Percentiles rank a stretch among this genome's conserved stretches.
Conservation (phyloP, 2,797 vertebrate species). For the Myotis myotis region DNA sequence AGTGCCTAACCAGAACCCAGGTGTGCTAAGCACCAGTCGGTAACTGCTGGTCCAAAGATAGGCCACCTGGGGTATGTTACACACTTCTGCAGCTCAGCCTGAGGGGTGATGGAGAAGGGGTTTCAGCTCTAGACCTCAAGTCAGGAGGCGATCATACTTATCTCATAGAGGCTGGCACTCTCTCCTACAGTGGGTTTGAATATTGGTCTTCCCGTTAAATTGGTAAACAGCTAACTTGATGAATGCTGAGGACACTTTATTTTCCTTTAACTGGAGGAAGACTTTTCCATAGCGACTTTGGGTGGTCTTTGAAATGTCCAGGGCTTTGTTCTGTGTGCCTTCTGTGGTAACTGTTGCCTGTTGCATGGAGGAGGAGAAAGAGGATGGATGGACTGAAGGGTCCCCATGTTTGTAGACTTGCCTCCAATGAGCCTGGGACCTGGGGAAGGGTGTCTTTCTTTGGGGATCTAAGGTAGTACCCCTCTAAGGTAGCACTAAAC, state of each 20-base stretch:
- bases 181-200: background rate
- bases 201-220: slow-evolving; percentile 1
- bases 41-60: background rate
- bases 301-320: background rate
- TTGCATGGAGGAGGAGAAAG: background rate
- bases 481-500: background rate
- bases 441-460: background rate
- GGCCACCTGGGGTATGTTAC: background rate
- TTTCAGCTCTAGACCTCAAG: background rate
- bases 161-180: background rate
- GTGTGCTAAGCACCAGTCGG: background rate
- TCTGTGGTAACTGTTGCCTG: background rate
- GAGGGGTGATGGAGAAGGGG: background rate
- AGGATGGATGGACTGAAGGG: no score
- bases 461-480: background rate
- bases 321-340: background rate
- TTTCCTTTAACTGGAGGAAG: background rate
- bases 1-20: background rate
- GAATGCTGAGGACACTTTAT: background rate
- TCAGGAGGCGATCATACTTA: background rate
- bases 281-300: background rate
- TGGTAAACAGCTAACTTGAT: background rate
- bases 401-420: no score
- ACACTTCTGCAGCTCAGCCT: background rate
- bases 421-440: background rate